Conservation (phyloP, 2,113 vertebrate species). For the Leptobrachium leishanense region DNA sequence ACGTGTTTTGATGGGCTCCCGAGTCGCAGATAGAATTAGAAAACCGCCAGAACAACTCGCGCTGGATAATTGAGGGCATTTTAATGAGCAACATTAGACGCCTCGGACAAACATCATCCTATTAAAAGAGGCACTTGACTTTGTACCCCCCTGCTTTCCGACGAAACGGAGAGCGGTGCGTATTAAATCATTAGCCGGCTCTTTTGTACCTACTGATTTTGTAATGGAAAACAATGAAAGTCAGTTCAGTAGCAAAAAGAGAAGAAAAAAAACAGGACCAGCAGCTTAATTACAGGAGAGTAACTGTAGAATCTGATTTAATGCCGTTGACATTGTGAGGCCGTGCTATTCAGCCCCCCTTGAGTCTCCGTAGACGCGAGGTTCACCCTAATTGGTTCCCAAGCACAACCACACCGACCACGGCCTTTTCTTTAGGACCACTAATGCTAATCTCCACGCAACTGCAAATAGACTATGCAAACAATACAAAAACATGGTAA, state of each 20-base stretch:
- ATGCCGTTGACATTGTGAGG: slow-evolving; percentile 82
- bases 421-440: slow-evolving; percentile 75
- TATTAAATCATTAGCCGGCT: slow-evolving; percentile 62
- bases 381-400: slow-evolving; percentile 97
- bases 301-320: slow-evolving; percentile 69
- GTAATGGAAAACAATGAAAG: slow-evolving; percentile 67
- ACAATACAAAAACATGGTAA: slow-evolving; percentile 94
- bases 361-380: slow-evolving; percentile 76
- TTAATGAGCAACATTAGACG: neutral
- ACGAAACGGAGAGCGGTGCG: slow-evolving; percentile 50
- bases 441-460: slow-evolving; percentile 85
- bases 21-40: neutral
- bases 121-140: slow-evolving; percentile 42
- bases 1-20: neutral
- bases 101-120: neutral
- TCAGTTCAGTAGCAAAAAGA: slow-evolving; percentile 64
- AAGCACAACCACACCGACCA: slow-evolving; percentile 86
- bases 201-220: slow-evolving; percentile 62
- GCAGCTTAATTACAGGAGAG: slow-evolving; percentile 70
- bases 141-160: slow-evolving; percentile 32
- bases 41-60: neutral
- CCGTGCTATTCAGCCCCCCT: slow-evolving; percentile 67
- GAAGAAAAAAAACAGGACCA: slow-evolving; percentile 54
- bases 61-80: neutral
- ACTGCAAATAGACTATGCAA: slow-evolving; percentile 90